Evolutionary conservation across 2,797 vertebrate genomes (phyloP).

Genomic region (Acanthurus leucopareius): DNA sequence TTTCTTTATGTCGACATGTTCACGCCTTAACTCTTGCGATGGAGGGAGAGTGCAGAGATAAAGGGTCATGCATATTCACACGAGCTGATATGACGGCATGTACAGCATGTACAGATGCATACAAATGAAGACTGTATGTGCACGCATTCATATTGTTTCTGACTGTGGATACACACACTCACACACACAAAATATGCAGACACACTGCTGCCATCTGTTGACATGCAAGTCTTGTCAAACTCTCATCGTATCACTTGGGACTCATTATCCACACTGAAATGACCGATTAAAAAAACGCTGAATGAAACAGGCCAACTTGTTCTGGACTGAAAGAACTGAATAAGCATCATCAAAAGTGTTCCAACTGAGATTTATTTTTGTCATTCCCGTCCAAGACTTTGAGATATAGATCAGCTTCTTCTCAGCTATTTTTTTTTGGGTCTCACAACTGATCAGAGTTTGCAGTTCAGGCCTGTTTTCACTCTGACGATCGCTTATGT

Average conservation of each 20-base stretch:
- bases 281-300: constrained; percentile 42
- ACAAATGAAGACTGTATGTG: constrained; percentile 14
- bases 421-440: background rate
- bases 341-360: constrained; percentile 33
- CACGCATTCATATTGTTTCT: constrained; percentile 3
- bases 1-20: background rate
- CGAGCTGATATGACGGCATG: too few relatives aligned
- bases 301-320: constrained; percentile 47
- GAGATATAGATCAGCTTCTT: constrained; percentile 21
- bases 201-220: constrained; percentile 60
- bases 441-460: background rate
- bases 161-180: background rate
- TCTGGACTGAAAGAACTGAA: constrained; percentile 36
- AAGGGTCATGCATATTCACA: background rate
- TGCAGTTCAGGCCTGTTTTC: constrained; percentile 4
- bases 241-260: constrained; percentile 20
- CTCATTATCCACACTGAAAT: constrained; percentile 31
- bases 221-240: constrained; percentile 30
- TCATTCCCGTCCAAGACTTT: background rate
- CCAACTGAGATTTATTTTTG: constrained; percentile 20
- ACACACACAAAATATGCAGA: background rate
- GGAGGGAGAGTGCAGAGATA: background rate
- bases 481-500: background rate
- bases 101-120: background rate
- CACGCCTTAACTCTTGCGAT: constrained; percentile 5